Base-by-base conservation (phyloP, 2,888 invertebrate species). In the Beris morrisii region DNA sequence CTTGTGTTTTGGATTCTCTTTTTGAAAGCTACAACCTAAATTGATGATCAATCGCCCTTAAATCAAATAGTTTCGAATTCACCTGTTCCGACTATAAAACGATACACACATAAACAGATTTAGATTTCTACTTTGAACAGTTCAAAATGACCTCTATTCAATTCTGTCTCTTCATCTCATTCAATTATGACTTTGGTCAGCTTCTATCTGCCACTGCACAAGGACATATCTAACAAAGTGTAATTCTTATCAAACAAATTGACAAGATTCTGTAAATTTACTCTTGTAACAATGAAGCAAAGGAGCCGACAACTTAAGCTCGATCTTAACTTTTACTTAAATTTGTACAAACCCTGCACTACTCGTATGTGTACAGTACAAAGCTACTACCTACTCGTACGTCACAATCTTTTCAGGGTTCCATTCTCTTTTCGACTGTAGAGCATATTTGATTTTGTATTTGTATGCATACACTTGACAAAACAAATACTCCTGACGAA, bases 381-480 rank as follows among this genome's bases (percentile, higher is more conserved):
- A 9, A 4, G 15, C 12, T 50, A 15, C 2, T 5, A 9, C 12
- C 28, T 13, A 13, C 15, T 7, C 6, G 31, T 5, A 30, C 31
- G 12, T 11, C 28, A 53, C 31, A 53, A n/a, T 53, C 9, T 28
- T 28, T 53, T 6, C 53, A 44, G 15, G 38, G 28, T 9, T 13
- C 38, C 30, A 15, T 44, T 15, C 44, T 57, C 9, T 12, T 44
- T 28, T 57, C 44, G 22, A 44, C 48, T 28, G 46, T 46, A 30
- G 5, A 15, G 13, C 58, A 59, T 59, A 58, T 30, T 46, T 28
- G 30, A 58, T 46, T 58, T 22, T 46, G 48, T 48, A 48, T 59
- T 59, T 59, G 58, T n/a, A n/a, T 59, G 48, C 48, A 45, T 31
- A 13, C 58, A 46, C 58, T 59, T 59, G 30, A 59, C 58, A 59